Base-by-base conservation (phyloP, 2,888 invertebrate genomes). In the Lypha dubia region DNA sequence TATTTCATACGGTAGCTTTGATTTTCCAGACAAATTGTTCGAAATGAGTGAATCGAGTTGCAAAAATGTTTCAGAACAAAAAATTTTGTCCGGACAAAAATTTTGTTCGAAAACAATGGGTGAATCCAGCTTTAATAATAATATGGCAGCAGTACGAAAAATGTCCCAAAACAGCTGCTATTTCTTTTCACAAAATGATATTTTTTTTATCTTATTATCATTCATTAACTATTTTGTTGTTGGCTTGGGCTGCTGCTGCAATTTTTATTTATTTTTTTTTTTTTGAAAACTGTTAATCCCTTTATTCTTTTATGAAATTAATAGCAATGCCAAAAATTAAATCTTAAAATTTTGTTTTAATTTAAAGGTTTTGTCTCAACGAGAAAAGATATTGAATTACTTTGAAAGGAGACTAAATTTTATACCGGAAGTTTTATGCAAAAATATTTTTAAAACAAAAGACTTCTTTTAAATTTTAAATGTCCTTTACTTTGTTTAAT, bases 381-480 rank as follows among this genome's bases (percentile, higher is more conserved):
- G 6, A 22, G 15, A 32, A 63, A 17, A 75, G 6, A 75, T 75
- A 75, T 75, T 75, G 28, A 56, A 65, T 75, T 75, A 53, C 75
- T 15, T 17, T 53, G 41, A 74, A 73, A 65, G 20, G 1, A 49
- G 49, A 46, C 46, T 41, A 56, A 38, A 56, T 81, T 28, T 53
- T 17, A 53, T 65, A 44, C 44, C 75, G 65, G 75, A 75, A 75
- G 65, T 65, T 75, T 41, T 53, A 65, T 53, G 63, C 51, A 65
- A 65, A 75, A 53, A 32, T 53, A 6, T 22, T 1, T 32, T 17
- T 28, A 7, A 75, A 53, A 63, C 41, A 56, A 56, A 56, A 65
- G 15, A 38, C 1, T 24, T 56, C 24, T 3, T 24, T 56, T 0
- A 22, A 41, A 53, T 51, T 32, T 73, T 17, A 63, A 74, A 24